phyloP scores from a whole-genome alignment of 2,888 invertebrate species.

The Griposia aprilina region DNA sequence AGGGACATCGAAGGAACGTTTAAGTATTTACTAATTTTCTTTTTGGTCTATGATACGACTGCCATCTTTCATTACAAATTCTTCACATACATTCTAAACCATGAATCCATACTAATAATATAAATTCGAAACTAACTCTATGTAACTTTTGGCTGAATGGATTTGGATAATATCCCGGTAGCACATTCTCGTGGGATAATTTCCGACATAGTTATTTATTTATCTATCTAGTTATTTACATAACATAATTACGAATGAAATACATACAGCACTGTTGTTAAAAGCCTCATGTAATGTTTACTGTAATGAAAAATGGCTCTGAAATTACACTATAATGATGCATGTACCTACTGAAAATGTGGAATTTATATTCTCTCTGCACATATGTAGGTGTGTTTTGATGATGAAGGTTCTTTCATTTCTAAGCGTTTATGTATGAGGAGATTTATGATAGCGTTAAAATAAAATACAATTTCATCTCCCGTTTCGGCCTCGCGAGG shows the following conservation, averaged over 20 bases:
- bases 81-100: slow-evolving; percentile 2
- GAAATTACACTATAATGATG: slow-evolving; percentile 44
- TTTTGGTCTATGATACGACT: not conserved
- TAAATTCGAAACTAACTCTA: too few species aligned
- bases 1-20: not conserved
- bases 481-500: slow-evolving; percentile 74
- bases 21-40: slow-evolving; percentile 5
- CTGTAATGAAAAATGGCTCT: slow-evolving; percentile 26
- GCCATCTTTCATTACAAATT: not conserved
- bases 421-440: slow-evolving; percentile 75
- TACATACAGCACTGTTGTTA: slow-evolving; percentile 4
- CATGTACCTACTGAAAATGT: slow-evolving; percentile 73
- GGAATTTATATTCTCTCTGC: slow-evolving; percentile 79
- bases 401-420: slow-evolving; percentile 81
- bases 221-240: slow-evolving; percentile 10
- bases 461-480: slow-evolving; percentile 89
- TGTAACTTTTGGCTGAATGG: too few species aligned
- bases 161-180: too few species aligned
- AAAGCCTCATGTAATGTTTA: slow-evolving; percentile 18
- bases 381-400: slow-evolving; percentile 71
- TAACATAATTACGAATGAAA: slow-evolving; percentile 13
- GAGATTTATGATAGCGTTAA: slow-evolving; percentile 87
- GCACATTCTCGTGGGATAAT: too few species aligned
- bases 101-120: slow-evolving; percentile 3
- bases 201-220: too few species aligned